phyloP scores from a whole-genome alignment of 2,888 invertebrate genomes.

The Eupithecia dodoneata region DNA sequence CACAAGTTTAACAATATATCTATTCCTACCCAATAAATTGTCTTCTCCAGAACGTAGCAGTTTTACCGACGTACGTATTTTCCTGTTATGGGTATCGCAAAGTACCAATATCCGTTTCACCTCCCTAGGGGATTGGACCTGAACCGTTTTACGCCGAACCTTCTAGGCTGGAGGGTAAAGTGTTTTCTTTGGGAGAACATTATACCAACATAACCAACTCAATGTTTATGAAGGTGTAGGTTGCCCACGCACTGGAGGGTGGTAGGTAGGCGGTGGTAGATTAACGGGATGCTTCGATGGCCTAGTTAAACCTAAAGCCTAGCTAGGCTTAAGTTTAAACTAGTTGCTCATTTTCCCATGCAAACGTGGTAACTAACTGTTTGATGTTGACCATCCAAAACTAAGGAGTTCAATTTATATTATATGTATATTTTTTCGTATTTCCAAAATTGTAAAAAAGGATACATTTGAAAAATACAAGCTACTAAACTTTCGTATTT shows the following conservation, averaged over 20 bases:
- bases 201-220: background rate
- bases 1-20: background rate
- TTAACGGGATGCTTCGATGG: background rate
- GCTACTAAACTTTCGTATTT: too few relatives aligned
- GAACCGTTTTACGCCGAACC: background rate
- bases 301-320: too few relatives aligned
- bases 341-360: too few relatives aligned
- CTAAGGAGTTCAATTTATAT: too few relatives aligned
- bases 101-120: constrained; percentile 5
- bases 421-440: too few relatives aligned
- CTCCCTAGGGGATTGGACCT: background rate
- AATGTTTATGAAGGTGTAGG: background rate
- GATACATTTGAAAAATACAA: too few relatives aligned
- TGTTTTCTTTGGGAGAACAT: background rate
- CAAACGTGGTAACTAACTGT: too few relatives aligned
- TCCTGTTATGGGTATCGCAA: constrained; percentile 9
- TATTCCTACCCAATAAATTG: background rate
- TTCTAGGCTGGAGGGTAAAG: background rate
- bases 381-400: too few relatives aligned
- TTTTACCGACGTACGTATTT: constrained; percentile 4
- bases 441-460: too few relatives aligned
- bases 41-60: background rate
- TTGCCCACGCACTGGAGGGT: background rate
- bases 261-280: background rate
- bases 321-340: too few relatives aligned